These are phyloP conservation scores for Callimorpha dominula DNA, from an alignment of 2,888 invertebrate genomes.

Conservation along the genomic window DNA sequence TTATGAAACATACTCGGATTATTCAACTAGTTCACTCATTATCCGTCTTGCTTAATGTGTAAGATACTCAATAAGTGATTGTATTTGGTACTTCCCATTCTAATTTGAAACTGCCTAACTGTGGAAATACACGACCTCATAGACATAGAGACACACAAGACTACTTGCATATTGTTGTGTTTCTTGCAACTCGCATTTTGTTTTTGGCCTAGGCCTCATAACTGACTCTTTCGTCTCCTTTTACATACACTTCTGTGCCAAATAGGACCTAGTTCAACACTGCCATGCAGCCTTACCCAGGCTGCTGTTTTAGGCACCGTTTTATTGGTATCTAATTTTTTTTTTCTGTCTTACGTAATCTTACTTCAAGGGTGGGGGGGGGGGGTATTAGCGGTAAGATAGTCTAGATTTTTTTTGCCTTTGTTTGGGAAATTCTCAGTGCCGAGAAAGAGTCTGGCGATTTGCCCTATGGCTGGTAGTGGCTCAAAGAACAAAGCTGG, in stretches of 20 bases:
- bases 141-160: neutral
- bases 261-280: too few relatives aligned
- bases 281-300: too few relatives aligned
- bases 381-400: neutral
- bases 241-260: too few relatives aligned
- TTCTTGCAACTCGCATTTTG: neutral
- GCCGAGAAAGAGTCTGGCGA: neutral
- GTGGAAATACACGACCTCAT: too few relatives aligned
- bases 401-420: neutral
- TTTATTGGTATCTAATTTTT: too few relatives aligned
- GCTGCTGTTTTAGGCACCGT: too few relatives aligned
- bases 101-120: neutral
- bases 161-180: neutral
- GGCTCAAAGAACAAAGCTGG: neutral
- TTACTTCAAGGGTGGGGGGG: neutral
- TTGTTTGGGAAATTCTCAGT: neutral
- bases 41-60: conserved; percentile 41
- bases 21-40: conserved; percentile 47
- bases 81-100: conserved; percentile 2
- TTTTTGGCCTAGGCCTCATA: too few relatives aligned
- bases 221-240: too few relatives aligned
- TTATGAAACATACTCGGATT: conserved; percentile 51
- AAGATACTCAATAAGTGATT: conserved; percentile 30
- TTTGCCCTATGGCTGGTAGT: too few relatives aligned
- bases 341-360: neutral